phyloP scores from a whole-genome alignment of 2,888 invertebrate species.

The Phyllotreta striolata region DNA sequence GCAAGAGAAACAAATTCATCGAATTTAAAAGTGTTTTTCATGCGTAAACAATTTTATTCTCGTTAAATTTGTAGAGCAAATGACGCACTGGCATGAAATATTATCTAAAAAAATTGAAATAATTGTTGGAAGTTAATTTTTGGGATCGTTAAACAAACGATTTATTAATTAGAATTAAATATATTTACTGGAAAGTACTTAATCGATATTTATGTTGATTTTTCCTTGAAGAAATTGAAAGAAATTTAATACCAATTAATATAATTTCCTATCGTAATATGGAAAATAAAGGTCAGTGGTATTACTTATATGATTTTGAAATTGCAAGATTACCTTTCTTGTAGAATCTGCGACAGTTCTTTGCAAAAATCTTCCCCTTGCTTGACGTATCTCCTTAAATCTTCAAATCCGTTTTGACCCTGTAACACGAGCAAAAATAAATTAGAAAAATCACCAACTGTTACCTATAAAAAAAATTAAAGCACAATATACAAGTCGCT shows the following conservation, averaged over 20 bases:
- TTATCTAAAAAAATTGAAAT: no score
- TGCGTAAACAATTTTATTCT: no score
- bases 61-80: no score
- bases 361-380: conserved; percentile 96
- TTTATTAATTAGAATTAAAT: no score
- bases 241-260: not conserved
- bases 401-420: conserved; percentile 95
- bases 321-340: conserved; percentile 78
- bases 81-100: no score
- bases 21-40: not conserved
- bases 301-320: no score
- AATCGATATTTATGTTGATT: not conserved
- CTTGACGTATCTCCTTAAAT: conserved; percentile 89
- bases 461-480: not conserved
- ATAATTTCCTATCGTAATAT: no score
- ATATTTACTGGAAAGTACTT: no score
- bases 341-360: conserved; percentile 85
- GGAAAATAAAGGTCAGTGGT: no score
- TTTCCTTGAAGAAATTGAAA: not conserved
- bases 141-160: not conserved
- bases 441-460: conserved; percentile 4
- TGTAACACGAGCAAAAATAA: conserved; percentile 60
- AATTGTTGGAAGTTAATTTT: not conserved
- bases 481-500: not conserved
- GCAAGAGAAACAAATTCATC: conserved; percentile 49